Base-by-base conservation (phyloP, 2,888 invertebrate species). In the Spialia ferax region DNA sequence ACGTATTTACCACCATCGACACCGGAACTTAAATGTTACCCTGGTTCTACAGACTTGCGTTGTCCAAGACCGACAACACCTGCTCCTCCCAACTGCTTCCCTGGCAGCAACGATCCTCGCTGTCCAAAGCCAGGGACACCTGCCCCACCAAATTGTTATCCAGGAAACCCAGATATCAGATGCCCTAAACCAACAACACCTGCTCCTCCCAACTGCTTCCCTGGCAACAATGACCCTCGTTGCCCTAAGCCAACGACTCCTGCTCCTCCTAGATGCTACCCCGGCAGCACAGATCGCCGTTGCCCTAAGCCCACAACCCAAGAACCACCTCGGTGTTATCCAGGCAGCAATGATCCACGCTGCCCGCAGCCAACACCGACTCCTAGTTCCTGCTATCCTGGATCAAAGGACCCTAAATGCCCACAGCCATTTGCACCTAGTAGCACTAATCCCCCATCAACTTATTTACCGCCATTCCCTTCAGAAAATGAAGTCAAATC, bases 391-490 rank as follows among this genome's bases (percentile, higher is more conserved):
- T 84, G 94, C 84, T 87, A 91, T 78, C 82, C 89, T 48, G 82
- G 94, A 61, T 89, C 84, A 48, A 86, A 73, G 73, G 85, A 92
- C 72, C 88, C 91, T 7, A 91, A 82, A 77, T 91, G 88, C 75
- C 91, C 86, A 50, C 86, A 93, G 73, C 89, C 90, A 38, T 86
- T 94, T 79, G 85, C 91, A 69, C 85, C 89, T 26, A 87, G 87
- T 70, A 87, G 91, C 75, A 85, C 89, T 29, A 87, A 89, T 71
- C 86, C 94, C 71, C 88, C 93, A 69, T 84, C 90, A 1, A 91
- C 92, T 10, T 94, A 94, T 71, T 80, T 94, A 35, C 93, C 94
- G 6, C 94, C 94, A 11, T 89, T 91, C 74, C 88, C 91, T 0
- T 79, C 80, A 63, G 89, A 87, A 71, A 92, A 93, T 74, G 91